Evolutionary conservation across 37 sponge, comb jelly and placozoan species (phyloP).

Genomic region (Chondrosia reniformis): DNA sequence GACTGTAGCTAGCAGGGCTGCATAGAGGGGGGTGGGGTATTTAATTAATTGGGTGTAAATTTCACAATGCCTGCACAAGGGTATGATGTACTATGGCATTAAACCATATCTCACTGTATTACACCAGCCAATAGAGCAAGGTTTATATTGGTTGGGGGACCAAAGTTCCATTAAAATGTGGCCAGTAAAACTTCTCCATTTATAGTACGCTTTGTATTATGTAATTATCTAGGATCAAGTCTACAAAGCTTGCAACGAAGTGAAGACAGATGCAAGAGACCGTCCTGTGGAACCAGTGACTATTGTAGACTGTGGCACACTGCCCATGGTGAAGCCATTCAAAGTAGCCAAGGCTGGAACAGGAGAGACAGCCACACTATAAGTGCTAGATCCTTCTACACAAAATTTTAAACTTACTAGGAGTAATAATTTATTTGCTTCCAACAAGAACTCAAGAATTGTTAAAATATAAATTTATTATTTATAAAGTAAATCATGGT

Average conservation of each 20-base stretch:
- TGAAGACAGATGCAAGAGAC: conserved; percentile 47
- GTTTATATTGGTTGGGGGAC: conserved; percentile 20
- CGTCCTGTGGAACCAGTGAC: conserved; percentile 59
- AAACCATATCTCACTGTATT: too few relatives aligned
- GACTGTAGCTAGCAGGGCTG: background rate
- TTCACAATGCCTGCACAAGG: too few relatives aligned
- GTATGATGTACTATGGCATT: too few relatives aligned
- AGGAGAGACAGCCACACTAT: background rate
- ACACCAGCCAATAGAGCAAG: too few relatives aligned
- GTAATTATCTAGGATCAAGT: conserved; percentile 39
- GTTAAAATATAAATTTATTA: too few relatives aligned
- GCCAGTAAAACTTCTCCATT: conserved; percentile 21
- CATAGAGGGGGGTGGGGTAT: background rate
- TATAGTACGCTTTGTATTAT: background rate
- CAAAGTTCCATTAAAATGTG: conserved; percentile 26
- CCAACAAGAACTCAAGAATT: too few relatives aligned
- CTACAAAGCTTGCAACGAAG: conserved; percentile 29
- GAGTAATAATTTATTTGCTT: too few relatives aligned
- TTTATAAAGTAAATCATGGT: too few relatives aligned
- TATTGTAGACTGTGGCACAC: conserved; percentile 46
- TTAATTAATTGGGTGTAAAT: too few relatives aligned
- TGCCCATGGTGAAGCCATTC: conserved; percentile 33
- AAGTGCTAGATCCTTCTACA: too few relatives aligned
- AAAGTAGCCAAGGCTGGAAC: conserved; percentile 46
- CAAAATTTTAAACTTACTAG: too few relatives aligned